These are phyloP conservation scores for Nothobranchius furzeri DNA, from an alignment of 2,113 vertebrate genomes.

Conservation along the genomic window DNA sequence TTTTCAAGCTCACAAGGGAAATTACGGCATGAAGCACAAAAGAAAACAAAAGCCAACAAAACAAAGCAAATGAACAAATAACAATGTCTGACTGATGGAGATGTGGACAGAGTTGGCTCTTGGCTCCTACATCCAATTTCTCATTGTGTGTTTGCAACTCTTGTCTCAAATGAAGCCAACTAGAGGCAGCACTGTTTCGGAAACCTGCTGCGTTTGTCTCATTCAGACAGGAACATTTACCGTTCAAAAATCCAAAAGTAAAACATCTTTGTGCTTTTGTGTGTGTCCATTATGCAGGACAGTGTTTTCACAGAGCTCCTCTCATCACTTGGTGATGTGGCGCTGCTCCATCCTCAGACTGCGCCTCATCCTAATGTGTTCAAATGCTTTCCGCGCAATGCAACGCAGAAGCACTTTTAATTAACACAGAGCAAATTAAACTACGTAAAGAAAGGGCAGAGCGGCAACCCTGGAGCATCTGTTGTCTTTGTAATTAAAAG, in stretches of 20 bases:
- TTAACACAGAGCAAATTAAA: constrained; percentile 74
- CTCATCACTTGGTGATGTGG: background rate
- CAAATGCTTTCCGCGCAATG: constrained; percentile 42
- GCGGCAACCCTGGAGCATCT: constrained; percentile 64
- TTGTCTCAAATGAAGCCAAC: constrained; percentile 17
- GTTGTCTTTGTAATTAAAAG: constrained; percentile 76
- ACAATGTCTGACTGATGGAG: constrained; percentile 64
- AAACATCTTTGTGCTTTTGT: background rate
- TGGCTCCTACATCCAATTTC: constrained; percentile 49
- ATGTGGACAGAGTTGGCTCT: constrained; percentile 47
- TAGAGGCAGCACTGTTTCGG: background rate
- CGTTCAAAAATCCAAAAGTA: background rate
- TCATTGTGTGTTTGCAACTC: constrained; percentile 45
- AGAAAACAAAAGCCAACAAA: constrained; percentile 50
- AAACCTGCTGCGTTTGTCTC: constrained; percentile 19
- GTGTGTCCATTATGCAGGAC: background rate
- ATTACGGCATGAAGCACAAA: constrained; percentile 68
- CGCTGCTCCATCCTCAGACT: background rate
- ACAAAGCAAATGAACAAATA: constrained; percentile 59
- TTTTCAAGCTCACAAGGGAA: constrained; percentile 69
- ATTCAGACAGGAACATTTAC: constrained; percentile 31
- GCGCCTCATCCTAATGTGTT: constrained; percentile 22
- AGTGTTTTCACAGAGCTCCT: constrained; percentile 1
- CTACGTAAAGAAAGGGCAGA: constrained; percentile 60
- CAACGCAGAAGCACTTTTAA: constrained; percentile 60